Base-by-base conservation (phyloP, 2,888 invertebrate genomes). In the Agrotis clavis region DNA sequence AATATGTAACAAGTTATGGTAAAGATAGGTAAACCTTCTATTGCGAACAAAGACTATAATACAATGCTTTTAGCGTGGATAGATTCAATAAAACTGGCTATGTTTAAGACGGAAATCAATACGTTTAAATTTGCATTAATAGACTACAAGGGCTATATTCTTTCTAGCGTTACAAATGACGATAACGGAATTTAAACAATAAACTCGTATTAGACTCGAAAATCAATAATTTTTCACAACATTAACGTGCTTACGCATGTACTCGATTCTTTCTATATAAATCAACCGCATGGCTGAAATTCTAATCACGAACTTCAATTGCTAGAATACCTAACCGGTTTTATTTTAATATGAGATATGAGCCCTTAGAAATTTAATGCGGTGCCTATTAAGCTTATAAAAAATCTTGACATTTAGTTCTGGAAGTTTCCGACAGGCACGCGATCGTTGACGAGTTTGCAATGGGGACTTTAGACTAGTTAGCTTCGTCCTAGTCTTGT, bases 211-310 rank as follows among this genome's bases (percentile, higher is more conserved):
- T 77, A 81, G 81, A 69, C 79, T 77, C 77, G 77, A 81, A 81
- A 80, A 81, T 80, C 77, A 77, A 77, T 81, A 81, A 50, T 69
- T 81, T 81, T 73, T 81, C 77, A 77, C 73, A 69, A 81, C 69
- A 77, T 80, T 67, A 65, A 53, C 68, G 56, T 77, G 67, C 68
- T 65, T 63, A 56, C 63, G 67, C 19, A 64, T 64, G 53, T 64
- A 69, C 18, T 51, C 25, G 35, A 59, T 51, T 64, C 56, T 48
- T 51, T 61, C 56, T 48, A 35, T 63, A 62, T 54, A 76, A 69
- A 14, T 69, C 50, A 59, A 64, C 25, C 57, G n/a, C n/a, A 35
- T 54, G 53, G 64, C 57, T 74, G 65, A 35, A 67, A 69, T 73
- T 73, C 78, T 69, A 81, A 73, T 54, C 73, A 77, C 60, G 60